phyloP scores from a whole-genome alignment of 2,888 invertebrate species.

The Clusia tigrina region DNA sequence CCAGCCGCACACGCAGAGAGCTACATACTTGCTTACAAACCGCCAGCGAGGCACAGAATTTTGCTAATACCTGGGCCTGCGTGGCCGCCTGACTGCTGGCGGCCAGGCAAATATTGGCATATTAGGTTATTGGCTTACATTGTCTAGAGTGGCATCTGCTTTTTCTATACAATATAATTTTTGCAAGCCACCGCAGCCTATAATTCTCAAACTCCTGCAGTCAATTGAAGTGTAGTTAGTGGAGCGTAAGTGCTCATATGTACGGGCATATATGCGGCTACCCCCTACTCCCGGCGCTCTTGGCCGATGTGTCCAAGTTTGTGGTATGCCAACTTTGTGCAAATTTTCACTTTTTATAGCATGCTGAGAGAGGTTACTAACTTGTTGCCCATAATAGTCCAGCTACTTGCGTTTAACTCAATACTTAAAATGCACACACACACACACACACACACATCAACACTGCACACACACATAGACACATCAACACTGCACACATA shows the following conservation, averaged over 20 bases:
- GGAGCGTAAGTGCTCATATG: no score
- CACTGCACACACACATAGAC: no score
- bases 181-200: background rate
- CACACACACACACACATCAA: background rate
- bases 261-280: no score
- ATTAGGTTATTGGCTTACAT: constrained; percentile 3
- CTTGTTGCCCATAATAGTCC: constrained; percentile 39
- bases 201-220: background rate
- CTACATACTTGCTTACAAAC: no score
- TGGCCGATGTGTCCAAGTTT: background rate
- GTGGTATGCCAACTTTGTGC: constrained; percentile 9
- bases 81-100: background rate
- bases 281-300: background rate
- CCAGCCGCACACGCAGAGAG: no score
- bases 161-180: constrained; percentile 6
- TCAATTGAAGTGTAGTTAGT: background rate
- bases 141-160: constrained; percentile 2
- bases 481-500: no score
- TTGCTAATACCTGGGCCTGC: background rate
- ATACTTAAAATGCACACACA: background rate
- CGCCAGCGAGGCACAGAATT: no score
- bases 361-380: constrained; percentile 28
- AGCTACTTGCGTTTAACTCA: background rate
- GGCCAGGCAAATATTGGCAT: constrained; percentile 7
- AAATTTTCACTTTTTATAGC: constrained; percentile 33